A percentile compares a stretch with the other conserved stretches of the same genome.
These are phyloP conservation scores for Microtus agrestis DNA, from an alignment of 2,797 vertebrate species.

Conservation along the genomic window DNA sequence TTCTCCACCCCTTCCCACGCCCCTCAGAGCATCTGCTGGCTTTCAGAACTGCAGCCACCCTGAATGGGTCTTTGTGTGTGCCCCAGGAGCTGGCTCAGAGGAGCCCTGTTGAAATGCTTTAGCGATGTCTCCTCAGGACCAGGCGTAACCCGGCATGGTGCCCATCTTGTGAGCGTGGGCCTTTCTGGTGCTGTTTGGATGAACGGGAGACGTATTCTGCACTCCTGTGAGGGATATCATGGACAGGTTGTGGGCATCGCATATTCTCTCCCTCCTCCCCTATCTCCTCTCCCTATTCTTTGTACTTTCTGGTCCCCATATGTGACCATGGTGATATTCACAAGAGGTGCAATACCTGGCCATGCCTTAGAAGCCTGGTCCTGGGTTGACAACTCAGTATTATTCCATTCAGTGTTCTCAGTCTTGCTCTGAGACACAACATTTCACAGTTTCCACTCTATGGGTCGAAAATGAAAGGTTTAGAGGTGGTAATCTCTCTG, in stretches of 20 bases:
- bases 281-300: background rate
- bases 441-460: background rate
- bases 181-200: conserved; percentile 8
- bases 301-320: background rate
- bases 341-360: background rate
- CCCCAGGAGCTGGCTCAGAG: conserved; percentile 68
- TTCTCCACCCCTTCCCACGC: conserved; percentile 52
- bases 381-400: background rate
- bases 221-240: conserved; percentile 35
- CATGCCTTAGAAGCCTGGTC: background rate
- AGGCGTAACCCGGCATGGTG: conserved; percentile 32
- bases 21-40: conserved; percentile 79
- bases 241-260: background rate
- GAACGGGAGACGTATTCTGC: conserved; percentile 45
- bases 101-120: conserved; percentile 72
- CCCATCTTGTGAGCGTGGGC: conserved; percentile 58
- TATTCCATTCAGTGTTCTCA: background rate
- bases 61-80: conserved; percentile 86
- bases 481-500: background rate
- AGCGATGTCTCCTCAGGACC: conserved; percentile 75
- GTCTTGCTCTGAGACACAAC: too few species aligned
- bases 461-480: background rate
- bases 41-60: conserved; percentile 66
- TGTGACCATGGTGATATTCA: background rate
- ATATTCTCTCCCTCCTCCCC: too few species aligned